Evolutionary conservation across 2,888 invertebrate species (phyloP).

Genomic region (Cyclophora albipunctata): DNA sequence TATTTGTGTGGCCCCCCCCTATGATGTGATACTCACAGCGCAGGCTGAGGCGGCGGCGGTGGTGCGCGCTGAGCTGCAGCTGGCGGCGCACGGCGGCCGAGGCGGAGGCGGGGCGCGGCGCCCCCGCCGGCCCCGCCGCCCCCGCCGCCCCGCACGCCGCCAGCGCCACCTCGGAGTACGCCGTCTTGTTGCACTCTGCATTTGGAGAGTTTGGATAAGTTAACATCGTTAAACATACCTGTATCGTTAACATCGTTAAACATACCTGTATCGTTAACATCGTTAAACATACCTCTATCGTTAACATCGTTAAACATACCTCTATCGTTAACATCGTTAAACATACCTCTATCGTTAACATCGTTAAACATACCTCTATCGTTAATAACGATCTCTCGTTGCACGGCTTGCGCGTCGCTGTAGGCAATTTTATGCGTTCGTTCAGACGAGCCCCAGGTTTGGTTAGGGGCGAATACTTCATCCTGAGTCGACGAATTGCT

Average conservation of each 20-base stretch:
- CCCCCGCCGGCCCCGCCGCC: slow-evolving; percentile 18
- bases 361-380: too few relatives aligned
- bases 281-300: too few relatives aligned
- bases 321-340: too few relatives aligned
- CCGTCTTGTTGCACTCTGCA: slow-evolving; percentile 38
- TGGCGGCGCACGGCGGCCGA: slow-evolving; percentile 55
- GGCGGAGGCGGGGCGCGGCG: slow-evolving; percentile 55
- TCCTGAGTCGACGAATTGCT: slow-evolving; percentile 45
- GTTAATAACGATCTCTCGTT: too few relatives aligned
- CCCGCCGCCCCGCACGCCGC: slow-evolving; percentile 10
- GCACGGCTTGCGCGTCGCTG: too few relatives aligned
- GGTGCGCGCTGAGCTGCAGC: slow-evolving; percentile 43
- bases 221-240: slow-evolving; percentile 14
- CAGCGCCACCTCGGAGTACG: slow-evolving; percentile 41
- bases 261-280: too few relatives aligned
- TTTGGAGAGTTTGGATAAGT: too few relatives aligned
- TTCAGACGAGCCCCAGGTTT: slow-evolving; percentile 41
- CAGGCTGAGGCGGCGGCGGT: slow-evolving; percentile 51
- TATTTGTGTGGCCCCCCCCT: too few relatives aligned
- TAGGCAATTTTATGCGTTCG: slow-evolving; percentile 13
- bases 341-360: too few relatives aligned
- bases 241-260: too few relatives aligned
- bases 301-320: too few relatives aligned
- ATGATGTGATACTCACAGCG: slow-evolving; percentile 42
- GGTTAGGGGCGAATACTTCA: slow-evolving; percentile 37